Conservation (phyloP, 2,888 invertebrate species). For the Meganola albula region DNA sequence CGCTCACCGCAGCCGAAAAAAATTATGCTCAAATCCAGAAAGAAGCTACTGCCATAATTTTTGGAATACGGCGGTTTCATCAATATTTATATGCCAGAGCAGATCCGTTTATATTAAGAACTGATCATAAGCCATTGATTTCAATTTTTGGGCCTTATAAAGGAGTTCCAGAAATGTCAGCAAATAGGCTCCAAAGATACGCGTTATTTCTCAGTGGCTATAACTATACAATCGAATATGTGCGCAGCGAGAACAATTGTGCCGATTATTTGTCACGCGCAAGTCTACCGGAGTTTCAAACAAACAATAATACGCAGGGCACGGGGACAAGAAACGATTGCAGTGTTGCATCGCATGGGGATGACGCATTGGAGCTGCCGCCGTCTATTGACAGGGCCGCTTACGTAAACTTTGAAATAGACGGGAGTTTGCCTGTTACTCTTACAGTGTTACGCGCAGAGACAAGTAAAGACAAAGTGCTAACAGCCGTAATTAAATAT, state of each 20-base stretch:
- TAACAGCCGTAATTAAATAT: no score
- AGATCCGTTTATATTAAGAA: not conserved
- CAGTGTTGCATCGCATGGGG: no score
- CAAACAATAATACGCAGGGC: no score
- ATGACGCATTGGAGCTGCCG: no score
- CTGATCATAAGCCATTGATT: not conserved
- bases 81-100: slow-evolving; percentile 6
- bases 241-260: not conserved
- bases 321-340: no score
- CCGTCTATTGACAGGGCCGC: no score
- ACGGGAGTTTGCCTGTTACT: no score
- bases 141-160: not conserved
- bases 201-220: not conserved
- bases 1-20: not conserved
- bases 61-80: slow-evolving; percentile 1
- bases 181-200: slow-evolving; percentile 3
- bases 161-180: slow-evolving; percentile 1
- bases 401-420: no score
- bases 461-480: no score
- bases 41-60: slow-evolving; percentile 3
- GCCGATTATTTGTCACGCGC: not conserved
- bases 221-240: not conserved
- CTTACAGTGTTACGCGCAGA: no score
- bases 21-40: slow-evolving; percentile 1
- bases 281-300: not conserved